A percentile compares a stretch with the other conserved stretches of the same genome.
Conservation (phyloP, 1,140 invertebrate genomes). For the Heliconius eleuchia region DNA sequence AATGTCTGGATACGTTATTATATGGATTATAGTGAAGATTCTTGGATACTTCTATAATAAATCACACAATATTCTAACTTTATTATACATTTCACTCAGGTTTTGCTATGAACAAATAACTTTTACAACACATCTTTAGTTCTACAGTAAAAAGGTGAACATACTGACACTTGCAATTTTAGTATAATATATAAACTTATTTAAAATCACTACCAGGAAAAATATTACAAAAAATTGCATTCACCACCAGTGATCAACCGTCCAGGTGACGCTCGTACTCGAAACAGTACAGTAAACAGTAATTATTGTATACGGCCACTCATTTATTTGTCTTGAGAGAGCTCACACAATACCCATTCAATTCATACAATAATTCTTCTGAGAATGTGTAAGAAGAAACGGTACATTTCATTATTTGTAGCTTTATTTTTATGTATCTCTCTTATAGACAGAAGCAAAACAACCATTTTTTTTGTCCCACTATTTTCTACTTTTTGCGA, state of each 20-base stretch:
- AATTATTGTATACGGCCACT: not conserved
- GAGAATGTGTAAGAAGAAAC: not conserved
- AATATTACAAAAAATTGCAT: not conserved
- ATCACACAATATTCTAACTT: not conserved
- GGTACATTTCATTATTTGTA: not conserved
- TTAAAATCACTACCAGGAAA: not conserved
- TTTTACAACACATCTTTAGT: not conserved
- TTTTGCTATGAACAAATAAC: not conserved
- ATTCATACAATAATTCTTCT: not conserved
- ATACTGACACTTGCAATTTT: not conserved
- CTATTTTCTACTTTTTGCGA: not conserved
- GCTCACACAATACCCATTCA: conserved; percentile 10
- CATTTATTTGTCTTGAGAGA: conserved; percentile 12
- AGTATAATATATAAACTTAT: not conserved
- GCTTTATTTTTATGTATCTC: not conserved
- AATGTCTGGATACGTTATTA: not conserved
- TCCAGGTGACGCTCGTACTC: not conserved
- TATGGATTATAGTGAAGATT: not conserved
- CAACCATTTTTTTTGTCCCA: not conserved
- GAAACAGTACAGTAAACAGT: not conserved
- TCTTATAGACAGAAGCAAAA: no score
- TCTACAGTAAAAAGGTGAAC: not conserved
- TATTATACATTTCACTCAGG: not conserved
- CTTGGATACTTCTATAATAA: not conserved
- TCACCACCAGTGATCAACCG: not conserved